A percentile compares a stretch with the other conserved stretches of the same genome.
Evolutionary conservation across 2,888 invertebrate species (phyloP).

Genomic region (Caradrina clavipalpis): DNA sequence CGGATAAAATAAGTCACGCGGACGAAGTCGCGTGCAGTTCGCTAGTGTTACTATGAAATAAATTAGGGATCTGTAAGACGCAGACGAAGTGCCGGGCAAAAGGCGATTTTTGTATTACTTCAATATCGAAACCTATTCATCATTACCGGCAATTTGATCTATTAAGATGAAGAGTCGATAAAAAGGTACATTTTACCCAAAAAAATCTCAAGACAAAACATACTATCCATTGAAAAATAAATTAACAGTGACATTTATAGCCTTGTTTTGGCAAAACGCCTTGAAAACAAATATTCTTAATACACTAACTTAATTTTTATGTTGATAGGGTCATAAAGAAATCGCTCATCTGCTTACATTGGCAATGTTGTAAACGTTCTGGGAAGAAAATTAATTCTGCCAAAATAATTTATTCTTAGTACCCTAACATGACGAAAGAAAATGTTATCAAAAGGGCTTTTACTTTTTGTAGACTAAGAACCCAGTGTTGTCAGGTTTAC

Average conservation of each 20-base stretch:
- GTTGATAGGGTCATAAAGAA: conserved; percentile 49
- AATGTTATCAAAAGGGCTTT: neutral
- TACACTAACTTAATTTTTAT: conserved; percentile 55
- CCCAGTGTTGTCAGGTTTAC: too few species aligned
- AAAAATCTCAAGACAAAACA: neutral
- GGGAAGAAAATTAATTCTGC: conserved; percentile 11
- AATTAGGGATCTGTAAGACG: too few species aligned
- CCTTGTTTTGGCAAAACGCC: conserved; percentile 52
- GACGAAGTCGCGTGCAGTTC: too few species aligned
- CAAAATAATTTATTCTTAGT: conserved; percentile 7
- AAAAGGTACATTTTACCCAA: neutral
- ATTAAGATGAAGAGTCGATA: neutral
- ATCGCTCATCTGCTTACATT: conserved; percentile 39
- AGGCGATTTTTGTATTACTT: too few species aligned
- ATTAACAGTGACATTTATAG: conserved; percentile 51
- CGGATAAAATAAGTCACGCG: too few species aligned
- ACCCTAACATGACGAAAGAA: neutral
- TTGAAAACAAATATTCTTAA: conserved; percentile 47
- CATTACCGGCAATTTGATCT: neutral
- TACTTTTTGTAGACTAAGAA: too few species aligned
- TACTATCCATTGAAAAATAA: conserved; percentile 37
- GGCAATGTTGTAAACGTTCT: neutral
- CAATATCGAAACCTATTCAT: neutral
- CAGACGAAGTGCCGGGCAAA: too few species aligned
- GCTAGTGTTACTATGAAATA: too few species aligned